These are phyloP conservation scores for Styela plicata DNA, from an alignment of 23 tunicate genomes.

Conservation along the genomic window DNA sequence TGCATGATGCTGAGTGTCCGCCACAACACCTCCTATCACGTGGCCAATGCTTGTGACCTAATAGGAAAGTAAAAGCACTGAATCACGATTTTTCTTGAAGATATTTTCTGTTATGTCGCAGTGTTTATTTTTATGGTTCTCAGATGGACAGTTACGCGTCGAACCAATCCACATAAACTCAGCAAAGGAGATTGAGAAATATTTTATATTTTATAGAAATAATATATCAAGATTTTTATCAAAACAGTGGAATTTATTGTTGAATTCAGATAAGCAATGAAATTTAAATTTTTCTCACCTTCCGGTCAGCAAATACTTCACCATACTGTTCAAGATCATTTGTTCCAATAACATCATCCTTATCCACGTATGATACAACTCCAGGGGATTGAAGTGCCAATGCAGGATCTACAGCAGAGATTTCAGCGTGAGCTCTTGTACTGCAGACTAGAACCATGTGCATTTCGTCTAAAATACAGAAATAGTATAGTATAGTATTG, in stretches of 20 bases:
- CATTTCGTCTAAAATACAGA: conserved; percentile 49
- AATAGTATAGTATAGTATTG: no score
- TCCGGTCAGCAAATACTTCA: conserved; percentile 58
- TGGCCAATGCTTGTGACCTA: conserved; percentile 89
- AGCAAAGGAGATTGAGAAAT: no score
- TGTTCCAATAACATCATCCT: conserved; percentile 48
- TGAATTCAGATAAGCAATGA: no score
- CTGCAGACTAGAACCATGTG: conserved; percentile 67
- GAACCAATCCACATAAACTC: no score
- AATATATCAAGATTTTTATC: no score
- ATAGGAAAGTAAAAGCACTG: no score
- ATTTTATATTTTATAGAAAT: no score
- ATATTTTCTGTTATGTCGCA: not conserved
- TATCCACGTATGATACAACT: conserved; percentile 72
- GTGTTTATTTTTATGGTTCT: not conserved
- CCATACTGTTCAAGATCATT: conserved; percentile 25
- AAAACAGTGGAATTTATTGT: no score
- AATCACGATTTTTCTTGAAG: no score
- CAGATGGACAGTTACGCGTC: no score
- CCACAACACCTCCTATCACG: conserved; percentile 83
- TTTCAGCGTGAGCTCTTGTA: conserved; percentile 71
- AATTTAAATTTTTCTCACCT: no score
- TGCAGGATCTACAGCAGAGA: conserved; percentile 38
- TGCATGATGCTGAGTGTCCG: conserved; percentile 83
- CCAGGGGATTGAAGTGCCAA: conserved; percentile 57